phyloP scores from a whole-genome alignment of 2,888 invertebrate species.

The Drosophila tripunctata region DNA sequence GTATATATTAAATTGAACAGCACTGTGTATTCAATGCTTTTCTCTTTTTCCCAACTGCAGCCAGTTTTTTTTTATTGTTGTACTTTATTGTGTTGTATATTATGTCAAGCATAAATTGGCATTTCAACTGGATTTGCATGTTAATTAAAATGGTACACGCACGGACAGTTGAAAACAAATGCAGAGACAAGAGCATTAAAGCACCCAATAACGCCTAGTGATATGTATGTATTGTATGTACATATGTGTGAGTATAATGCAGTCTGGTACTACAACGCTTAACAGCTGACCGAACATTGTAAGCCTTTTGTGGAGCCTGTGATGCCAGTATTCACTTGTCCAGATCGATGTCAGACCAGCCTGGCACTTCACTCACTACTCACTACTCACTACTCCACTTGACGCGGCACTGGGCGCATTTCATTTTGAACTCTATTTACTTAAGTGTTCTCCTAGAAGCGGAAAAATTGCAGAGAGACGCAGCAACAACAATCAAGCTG shows the following conservation, averaged over 20 bases:
- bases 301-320: conserved; percentile 48
- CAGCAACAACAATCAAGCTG: conserved; percentile 61
- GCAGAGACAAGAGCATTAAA: conserved; percentile 67
- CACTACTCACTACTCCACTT: no score
- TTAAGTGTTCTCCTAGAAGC: conserved; percentile 70
- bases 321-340: conserved; percentile 16
- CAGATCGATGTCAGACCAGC: conserved; percentile 73
- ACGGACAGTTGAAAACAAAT: conserved; percentile 75
- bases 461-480: conserved; percentile 55
- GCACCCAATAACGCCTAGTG: conserved; percentile 36
- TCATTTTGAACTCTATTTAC: conserved; percentile 77
- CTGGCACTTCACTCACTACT: conserved; percentile 58
- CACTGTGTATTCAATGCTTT: conserved; percentile 34
- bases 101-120: conserved; percentile 79
- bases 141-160: conserved; percentile 76
- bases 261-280: conserved; percentile 46
- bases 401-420: conserved; percentile 72
- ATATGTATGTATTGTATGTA: neutral
- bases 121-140: conserved; percentile 80
- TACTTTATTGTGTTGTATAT: conserved; percentile 57
- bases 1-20: conserved; percentile 36
- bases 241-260: conserved; percentile 19
- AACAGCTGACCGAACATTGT: conserved; percentile 67
- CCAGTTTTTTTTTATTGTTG: conserved; percentile 24
- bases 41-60: conserved; percentile 4